A percentile compares a stretch with the other conserved stretches of the same genome.
These are phyloP conservation scores for Liopterus haemorrhoidalis DNA, from an alignment of 2,888 invertebrate genomes.

Conservation along the genomic window DNA sequence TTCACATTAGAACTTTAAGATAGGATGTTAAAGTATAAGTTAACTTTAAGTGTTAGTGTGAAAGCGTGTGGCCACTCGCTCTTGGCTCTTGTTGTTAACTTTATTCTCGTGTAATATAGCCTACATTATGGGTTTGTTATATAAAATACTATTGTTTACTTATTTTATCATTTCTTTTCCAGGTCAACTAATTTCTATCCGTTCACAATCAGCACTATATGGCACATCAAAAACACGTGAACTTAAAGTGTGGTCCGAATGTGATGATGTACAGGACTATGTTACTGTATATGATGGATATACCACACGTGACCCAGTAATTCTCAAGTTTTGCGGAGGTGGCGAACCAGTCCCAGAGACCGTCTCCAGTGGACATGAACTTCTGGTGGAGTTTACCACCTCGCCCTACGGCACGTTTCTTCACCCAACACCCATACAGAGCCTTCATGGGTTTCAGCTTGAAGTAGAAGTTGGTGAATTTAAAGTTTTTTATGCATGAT, in stretches of 20 bases:
- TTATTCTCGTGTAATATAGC: too few relatives aligned
- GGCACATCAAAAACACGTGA: slow-evolving; percentile 49
- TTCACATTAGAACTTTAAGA: too few relatives aligned
- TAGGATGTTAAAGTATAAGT: too few relatives aligned
- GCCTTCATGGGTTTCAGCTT: slow-evolving; percentile 81
- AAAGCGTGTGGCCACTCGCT: too few relatives aligned
- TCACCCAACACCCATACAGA: slow-evolving; percentile 69
- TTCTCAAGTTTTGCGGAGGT: slow-evolving; percentile 85
- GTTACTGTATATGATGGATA: slow-evolving; percentile 85
- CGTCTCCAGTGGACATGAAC: slow-evolving; percentile 79
- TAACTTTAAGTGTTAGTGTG: too few relatives aligned
- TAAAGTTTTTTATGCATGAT: too few relatives aligned
- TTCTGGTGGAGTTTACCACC: slow-evolving; percentile 83
- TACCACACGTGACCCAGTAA: slow-evolving; percentile 79
- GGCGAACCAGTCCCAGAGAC: slow-evolving; percentile 81
- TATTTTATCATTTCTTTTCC: too few relatives aligned
- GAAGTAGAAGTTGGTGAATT: slow-evolving; percentile 62
- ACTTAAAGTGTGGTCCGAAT: slow-evolving; percentile 66
- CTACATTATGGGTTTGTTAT: too few relatives aligned
- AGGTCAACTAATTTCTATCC: slow-evolving; percentile 73
- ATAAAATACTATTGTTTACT: too few relatives aligned
- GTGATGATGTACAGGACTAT: slow-evolving; percentile 81
- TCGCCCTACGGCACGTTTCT: slow-evolving; percentile 85
- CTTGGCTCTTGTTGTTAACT: too few relatives aligned
- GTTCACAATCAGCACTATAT: slow-evolving; percentile 67